Conservation (phyloP, 1,140 invertebrate species). For the Drosophila sulfurigaster region DNA sequence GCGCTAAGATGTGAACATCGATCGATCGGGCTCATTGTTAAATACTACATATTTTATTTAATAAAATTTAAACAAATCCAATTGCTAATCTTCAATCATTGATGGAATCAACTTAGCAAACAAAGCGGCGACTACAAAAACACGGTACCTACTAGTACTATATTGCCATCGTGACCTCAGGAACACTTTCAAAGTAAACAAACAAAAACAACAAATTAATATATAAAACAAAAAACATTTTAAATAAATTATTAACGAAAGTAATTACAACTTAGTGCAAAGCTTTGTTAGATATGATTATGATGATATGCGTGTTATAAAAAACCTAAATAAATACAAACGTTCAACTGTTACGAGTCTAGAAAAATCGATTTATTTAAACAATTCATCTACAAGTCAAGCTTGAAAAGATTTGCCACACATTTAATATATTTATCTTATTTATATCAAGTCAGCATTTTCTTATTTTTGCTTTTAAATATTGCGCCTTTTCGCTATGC, state of each 20-base stretch:
- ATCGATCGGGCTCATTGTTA: conserved; percentile 55
- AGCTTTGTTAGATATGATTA: conserved; percentile 67
- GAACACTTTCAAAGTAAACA: conserved; percentile 74
- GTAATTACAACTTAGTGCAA: conserved; percentile 49
- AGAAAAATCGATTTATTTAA: conserved; percentile 51
- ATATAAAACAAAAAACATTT: conserved; percentile 9
- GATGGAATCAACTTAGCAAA: conserved; percentile 55
- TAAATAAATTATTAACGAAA: conserved; percentile 15
- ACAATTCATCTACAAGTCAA: conserved; percentile 16
- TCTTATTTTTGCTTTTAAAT: too few relatives aligned
- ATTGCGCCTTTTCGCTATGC: too few relatives aligned
- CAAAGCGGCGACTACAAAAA: conserved; percentile 40
- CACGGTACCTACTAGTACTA: conserved; percentile 52
- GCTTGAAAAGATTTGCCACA: not conserved
- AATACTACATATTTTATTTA: conserved; percentile 70
- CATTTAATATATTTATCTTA: not conserved
- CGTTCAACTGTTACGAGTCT: conserved; percentile 75
- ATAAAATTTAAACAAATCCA: conserved; percentile 71
- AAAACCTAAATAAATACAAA: conserved; percentile 40
- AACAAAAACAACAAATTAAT: conserved; percentile 21
- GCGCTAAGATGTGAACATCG: conserved; percentile 56
- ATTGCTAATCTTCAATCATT: conserved; percentile 45
- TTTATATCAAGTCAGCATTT: not conserved
- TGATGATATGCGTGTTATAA: conserved; percentile 66
- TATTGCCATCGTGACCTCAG: conserved; percentile 65